phyloP scores from a whole-genome alignment of 2,888 invertebrate species.

The Euphydryas editha region DNA sequence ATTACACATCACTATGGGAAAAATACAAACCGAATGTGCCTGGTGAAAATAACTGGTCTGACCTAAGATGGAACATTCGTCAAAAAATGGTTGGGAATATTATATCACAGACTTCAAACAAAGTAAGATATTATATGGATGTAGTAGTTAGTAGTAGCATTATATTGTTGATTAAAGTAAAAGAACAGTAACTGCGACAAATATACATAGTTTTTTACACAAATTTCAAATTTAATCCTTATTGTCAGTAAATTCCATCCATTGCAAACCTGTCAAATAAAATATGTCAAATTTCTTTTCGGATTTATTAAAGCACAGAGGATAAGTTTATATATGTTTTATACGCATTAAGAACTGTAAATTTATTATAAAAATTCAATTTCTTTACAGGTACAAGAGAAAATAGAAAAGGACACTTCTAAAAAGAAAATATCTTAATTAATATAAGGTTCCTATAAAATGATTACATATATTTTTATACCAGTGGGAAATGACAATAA shows the following conservation, averaged over 20 bases:
- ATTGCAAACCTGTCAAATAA: no score
- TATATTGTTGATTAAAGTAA: background rate
- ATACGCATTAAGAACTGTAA: background rate
- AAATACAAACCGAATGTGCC: conserved; percentile 87
- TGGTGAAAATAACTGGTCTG: conserved; percentile 87
- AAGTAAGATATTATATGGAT: conserved; percentile 48
- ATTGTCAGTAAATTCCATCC: no score
- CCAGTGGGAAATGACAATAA: conserved; percentile 7
- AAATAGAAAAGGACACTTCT: conserved; percentile 31
- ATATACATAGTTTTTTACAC: no score
- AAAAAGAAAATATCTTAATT: conserved; percentile 21
- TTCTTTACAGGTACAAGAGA: conserved; percentile 47
- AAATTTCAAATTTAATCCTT: no score
- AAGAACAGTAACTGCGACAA: background rate
- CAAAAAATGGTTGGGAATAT: conserved; percentile 85
- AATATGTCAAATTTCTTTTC: no score
- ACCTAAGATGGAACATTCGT: conserved; percentile 87
- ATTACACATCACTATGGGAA: conserved; percentile 89
- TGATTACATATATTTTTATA: background rate
- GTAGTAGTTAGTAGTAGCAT: background rate
- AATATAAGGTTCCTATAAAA: background rate
- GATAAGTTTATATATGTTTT: no score
- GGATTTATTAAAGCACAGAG: no score
- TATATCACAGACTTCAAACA: conserved; percentile 49
- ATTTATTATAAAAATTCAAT: background rate